Conservation (phyloP, 1,140 invertebrate species). For the Penaeus japonicus region DNA sequence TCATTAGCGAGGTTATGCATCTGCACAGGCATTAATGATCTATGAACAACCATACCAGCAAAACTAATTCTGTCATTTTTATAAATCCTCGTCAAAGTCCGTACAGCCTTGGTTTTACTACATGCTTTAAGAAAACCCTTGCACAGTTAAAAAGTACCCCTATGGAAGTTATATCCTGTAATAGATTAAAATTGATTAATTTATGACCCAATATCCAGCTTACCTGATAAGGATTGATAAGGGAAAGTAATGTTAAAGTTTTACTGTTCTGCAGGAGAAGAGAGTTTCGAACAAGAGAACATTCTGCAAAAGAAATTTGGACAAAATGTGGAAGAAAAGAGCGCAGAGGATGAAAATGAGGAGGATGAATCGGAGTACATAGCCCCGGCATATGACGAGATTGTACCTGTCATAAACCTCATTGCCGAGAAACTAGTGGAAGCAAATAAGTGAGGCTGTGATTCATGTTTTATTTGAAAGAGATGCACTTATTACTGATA, state of each 20-base stretch:
- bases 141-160: too few species aligned
- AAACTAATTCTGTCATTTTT: too few species aligned
- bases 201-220: not conserved
- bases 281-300: constrained; percentile 49
- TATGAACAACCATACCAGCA: too few species aligned
- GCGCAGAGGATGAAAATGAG: not conserved
- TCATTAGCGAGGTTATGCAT: too few species aligned
- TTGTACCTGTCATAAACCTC: constrained; percentile 87
- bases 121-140: too few species aligned
- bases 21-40: too few species aligned
- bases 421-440: constrained; percentile 85
- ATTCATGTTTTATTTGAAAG: not conserved
- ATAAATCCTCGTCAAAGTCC: too few species aligned
- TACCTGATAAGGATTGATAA: too few species aligned
- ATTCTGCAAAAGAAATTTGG: not conserved
- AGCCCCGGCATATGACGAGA: constrained; percentile 74
- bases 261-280: constrained; percentile 14
- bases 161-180: too few species aligned
- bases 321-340: not conserved
- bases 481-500: not conserved
- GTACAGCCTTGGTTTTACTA: too few species aligned
- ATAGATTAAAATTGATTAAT: not conserved
- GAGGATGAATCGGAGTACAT: constrained; percentile 34
- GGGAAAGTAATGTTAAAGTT: too few species aligned
- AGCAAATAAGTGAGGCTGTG: constrained; percentile 74